Evolutionary conservation across 1,140 invertebrate genomes (phyloP).

Genomic region (silkworm (Bombyx mori)): ASM3026992v2 NC_085109.1:8590001-8590500

Average conservation of each 20-base stretch:
- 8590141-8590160: too few species aligned
- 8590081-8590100: too few species aligned
- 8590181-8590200: slow-evolving; percentile 21
- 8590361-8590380: slow-evolving; percentile 17
- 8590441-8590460: slow-evolving; percentile 48
- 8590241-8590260: background rate
- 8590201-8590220: slow-evolving; percentile 20
- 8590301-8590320: slow-evolving; percentile 22
- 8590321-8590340: slow-evolving; percentile 24
- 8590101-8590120: too few species aligned
- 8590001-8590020: too few species aligned
- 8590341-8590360: slow-evolving; percentile 20
- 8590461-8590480: slow-evolving; percentile 62
- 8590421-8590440: slow-evolving; percentile 49
- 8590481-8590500: slow-evolving; percentile 19
- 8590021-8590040: too few species aligned
- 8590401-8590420: slow-evolving; percentile 47
- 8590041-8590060: too few species aligned
- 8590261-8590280: slow-evolving; percentile 13
- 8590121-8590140: too few species aligned
- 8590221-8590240: slow-evolving; percentile 27
- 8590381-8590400: slow-evolving; percentile 37
- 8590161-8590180: slow-evolving; percentile 9
- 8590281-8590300: slow-evolving; percentile 12
- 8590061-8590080: too few species aligned